These are phyloP conservation scores for Allygus modestus DNA, from an alignment of 2,888 invertebrate genomes.

Conservation along the genomic window DNA sequence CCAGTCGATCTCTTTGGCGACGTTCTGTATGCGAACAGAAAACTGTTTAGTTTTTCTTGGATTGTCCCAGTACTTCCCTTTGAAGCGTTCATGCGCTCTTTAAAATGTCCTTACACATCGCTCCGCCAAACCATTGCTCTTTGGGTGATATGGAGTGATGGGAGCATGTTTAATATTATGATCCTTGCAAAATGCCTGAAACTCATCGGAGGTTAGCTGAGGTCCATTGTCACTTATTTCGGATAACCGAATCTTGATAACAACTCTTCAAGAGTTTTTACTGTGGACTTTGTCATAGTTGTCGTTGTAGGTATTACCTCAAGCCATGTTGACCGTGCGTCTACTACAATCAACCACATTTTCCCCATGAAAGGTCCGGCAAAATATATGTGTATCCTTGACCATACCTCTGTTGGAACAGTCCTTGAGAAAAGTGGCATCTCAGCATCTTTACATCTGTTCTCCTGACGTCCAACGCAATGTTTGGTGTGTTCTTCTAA, in stretches of 20 bases:
- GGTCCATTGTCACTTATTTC: conserved; percentile 64
- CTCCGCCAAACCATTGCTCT: conserved; percentile 70
- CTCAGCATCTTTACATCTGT: conserved; percentile 37
- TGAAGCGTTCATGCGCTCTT: conserved; percentile 46
- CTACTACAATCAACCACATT: conserved; percentile 50
- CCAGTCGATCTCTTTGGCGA: conserved; percentile 66
- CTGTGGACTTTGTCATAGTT: conserved; percentile 53
- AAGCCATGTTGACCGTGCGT: conserved; percentile 22
- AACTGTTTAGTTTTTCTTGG: background rate
- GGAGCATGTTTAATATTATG: conserved; percentile 32
- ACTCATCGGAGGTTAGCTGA: conserved; percentile 54
- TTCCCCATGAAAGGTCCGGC: conserved; percentile 35
- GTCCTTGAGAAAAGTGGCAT: conserved; percentile 36
- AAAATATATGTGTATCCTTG: conserved; percentile 62
- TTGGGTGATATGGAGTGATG: conserved; percentile 60
- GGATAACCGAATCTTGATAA: conserved; percentile 66
- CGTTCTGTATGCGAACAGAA: conserved; percentile 51
- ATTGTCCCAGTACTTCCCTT: background rate
- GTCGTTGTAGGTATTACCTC: background rate
- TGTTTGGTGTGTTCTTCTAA: conserved; percentile 64
- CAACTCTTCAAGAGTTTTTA: conserved; percentile 2
- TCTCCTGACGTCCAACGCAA: conserved; percentile 52
- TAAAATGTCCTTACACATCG: conserved; percentile 65
- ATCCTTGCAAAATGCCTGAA: conserved; percentile 43
- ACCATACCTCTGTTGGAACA: conserved; percentile 27